These are phyloP conservation scores for Scrobipalpa costella DNA, from an alignment of 2,888 invertebrate species.

Conservation along the genomic window DNA sequence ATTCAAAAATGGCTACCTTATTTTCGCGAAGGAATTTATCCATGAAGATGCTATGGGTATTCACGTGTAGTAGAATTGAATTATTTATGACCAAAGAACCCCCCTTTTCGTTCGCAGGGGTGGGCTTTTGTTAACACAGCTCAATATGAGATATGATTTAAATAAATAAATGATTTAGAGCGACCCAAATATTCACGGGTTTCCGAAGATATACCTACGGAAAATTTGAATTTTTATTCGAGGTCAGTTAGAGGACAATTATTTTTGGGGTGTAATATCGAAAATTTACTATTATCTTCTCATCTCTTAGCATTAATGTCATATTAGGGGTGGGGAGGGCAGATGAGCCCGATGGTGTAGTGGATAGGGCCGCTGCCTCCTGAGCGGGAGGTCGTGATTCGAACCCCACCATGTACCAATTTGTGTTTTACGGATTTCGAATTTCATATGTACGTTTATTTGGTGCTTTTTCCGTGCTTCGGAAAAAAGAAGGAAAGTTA, in stretches of 20 bases:
- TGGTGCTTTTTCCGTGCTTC: too few species aligned
- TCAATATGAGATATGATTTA: constrained; percentile 18
- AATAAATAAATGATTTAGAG: constrained; percentile 23
- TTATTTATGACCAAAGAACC: constrained; percentile 22
- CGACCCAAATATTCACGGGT: not conserved
- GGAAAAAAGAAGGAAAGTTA: too few species aligned
- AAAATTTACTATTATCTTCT: too few species aligned
- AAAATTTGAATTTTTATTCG: constrained; percentile 9
- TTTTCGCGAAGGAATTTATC: constrained; percentile 17
- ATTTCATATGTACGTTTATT: too few species aligned
- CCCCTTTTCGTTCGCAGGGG: constrained; percentile 9
- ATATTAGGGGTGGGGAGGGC: too few species aligned
- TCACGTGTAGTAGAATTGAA: constrained; percentile 17
- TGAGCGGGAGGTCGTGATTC: too few species aligned
- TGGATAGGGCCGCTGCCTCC: too few species aligned
- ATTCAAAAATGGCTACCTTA: not conserved
- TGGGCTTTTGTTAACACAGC: constrained; percentile 13
- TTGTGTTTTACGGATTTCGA: too few species aligned
- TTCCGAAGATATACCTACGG: not conserved
- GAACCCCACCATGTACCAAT: too few species aligned
- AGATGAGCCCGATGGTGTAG: too few species aligned
- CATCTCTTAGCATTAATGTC: too few species aligned
- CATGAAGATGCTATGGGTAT: constrained; percentile 21
- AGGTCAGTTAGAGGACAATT: not conserved
- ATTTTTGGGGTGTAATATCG: too few species aligned